Conservation (phyloP, 2,113 vertebrate genomes). For the Sarotherodon lohbergeri region DNA sequence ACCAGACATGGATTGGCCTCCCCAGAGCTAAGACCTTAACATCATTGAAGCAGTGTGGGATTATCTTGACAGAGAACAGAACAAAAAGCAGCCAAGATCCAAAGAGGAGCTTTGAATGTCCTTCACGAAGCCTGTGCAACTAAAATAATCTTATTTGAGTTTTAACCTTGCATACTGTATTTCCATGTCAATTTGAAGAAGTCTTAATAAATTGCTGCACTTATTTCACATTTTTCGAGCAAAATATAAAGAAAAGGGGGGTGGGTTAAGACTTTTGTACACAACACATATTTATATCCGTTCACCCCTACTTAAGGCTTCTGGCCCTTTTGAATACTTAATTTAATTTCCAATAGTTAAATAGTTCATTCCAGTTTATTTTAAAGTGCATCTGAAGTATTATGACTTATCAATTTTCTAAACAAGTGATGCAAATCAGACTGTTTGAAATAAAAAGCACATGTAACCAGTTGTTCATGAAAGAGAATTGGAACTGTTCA, state of each 20-base stretch:
- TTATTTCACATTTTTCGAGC: not conserved
- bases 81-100: not conserved
- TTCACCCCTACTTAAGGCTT: not conserved
- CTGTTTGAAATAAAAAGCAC: not conserved
- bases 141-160: not conserved
- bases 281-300: not conserved
- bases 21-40: not conserved
- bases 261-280: not conserved
- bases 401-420: not conserved
- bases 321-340: not conserved
- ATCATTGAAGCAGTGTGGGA: not conserved
- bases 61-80: not conserved
- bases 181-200: not conserved
- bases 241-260: not conserved
- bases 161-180: not conserved
- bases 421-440: not conserved
- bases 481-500: not conserved
- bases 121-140: not conserved
- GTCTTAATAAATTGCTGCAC: not conserved
- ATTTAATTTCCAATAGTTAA: not conserved
- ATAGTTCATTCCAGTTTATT: not conserved
- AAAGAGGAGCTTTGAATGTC: not conserved
- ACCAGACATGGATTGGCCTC: not conserved
- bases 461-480: not conserved
- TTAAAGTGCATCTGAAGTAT: not conserved